Evolutionary conservation across 2,797 vertebrate genomes (phyloP).

Genomic region (Anisognathus igniventris): DNA sequence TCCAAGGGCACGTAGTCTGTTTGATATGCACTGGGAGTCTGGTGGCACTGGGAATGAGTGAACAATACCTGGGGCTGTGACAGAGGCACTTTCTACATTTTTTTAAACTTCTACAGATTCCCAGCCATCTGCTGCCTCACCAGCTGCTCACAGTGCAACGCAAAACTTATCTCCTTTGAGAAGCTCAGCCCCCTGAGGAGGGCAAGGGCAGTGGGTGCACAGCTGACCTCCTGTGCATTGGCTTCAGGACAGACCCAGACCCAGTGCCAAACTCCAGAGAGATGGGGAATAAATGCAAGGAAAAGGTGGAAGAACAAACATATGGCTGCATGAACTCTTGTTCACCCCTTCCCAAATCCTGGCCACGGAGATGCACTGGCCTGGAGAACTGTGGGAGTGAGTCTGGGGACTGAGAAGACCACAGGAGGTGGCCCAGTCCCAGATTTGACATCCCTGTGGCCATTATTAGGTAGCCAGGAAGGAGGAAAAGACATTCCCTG

Average conservation of each 20-base stretch:
- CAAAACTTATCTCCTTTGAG: background rate
- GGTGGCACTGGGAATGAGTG: background rate
- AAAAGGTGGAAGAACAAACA: background rate
- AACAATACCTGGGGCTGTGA: background rate
- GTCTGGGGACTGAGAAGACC: background rate
- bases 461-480: background rate
- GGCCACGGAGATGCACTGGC: background rate
- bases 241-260: background rate
- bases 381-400: background rate
- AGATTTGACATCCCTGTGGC: background rate
- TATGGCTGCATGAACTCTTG: background rate
- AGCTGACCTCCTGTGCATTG: background rate
- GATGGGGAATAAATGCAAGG: fast-evolving
- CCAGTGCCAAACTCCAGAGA: background rate
- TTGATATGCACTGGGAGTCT: background rate
- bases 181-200: background rate
- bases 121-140: conserved; percentile 45
- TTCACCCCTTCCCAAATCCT: background rate
- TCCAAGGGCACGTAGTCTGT: background rate
- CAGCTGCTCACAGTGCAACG: background rate
- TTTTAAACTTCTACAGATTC: conserved; percentile 9
- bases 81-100: background rate
- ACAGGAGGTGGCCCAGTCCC: background rate
- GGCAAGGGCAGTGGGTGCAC: background rate
- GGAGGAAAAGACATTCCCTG: background rate